These are phyloP conservation scores for Nephrotoma appendiculata DNA, from an alignment of 2,888 invertebrate genomes.

Conservation along the genomic window DNA sequence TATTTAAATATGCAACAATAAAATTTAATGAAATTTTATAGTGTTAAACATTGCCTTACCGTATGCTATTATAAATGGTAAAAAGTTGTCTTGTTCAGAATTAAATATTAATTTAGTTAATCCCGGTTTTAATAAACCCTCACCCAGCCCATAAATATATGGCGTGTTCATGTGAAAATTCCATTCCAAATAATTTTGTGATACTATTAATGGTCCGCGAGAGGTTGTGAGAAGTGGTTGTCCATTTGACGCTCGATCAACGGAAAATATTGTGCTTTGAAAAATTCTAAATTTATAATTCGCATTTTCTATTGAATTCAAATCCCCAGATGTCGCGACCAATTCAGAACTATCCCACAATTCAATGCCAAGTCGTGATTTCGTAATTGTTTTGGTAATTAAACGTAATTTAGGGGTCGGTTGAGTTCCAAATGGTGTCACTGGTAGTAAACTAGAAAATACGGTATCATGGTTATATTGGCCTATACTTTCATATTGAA, in stretches of 20 bases:
- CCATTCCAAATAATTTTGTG: slow-evolving; percentile 9
- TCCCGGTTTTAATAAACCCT: background rate
- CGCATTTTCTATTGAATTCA: background rate
- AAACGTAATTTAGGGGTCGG: background rate
- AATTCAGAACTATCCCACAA: background rate
- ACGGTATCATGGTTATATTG: background rate
- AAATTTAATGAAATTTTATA: background rate
- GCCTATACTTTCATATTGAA: slow-evolving; percentile 5
- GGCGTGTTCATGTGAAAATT: slow-evolving; percentile 1
- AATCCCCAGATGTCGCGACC: background rate
- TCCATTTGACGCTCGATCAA: background rate
- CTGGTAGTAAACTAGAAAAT: background rate
- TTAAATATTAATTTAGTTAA: slow-evolving; percentile 5
- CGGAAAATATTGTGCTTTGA: slow-evolving; percentile 1
- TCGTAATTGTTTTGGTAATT: background rate
- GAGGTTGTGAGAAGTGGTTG: slow-evolving; percentile 6
- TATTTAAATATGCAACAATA: background rate
- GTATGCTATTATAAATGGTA: slow-evolving; percentile 8
- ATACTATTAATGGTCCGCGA: slow-evolving; percentile 8
- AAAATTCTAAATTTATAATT: slow-evolving; percentile 5
- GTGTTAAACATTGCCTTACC: background rate
- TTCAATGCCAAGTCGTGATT: background rate
- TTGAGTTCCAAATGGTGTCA: background rate
- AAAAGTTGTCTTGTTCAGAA: background rate
- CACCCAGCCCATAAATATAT: slow-evolving; percentile 7